Base-by-base conservation (phyloP, 1,140 invertebrate genomes). In the Lordiphosa collinella region DNA sequence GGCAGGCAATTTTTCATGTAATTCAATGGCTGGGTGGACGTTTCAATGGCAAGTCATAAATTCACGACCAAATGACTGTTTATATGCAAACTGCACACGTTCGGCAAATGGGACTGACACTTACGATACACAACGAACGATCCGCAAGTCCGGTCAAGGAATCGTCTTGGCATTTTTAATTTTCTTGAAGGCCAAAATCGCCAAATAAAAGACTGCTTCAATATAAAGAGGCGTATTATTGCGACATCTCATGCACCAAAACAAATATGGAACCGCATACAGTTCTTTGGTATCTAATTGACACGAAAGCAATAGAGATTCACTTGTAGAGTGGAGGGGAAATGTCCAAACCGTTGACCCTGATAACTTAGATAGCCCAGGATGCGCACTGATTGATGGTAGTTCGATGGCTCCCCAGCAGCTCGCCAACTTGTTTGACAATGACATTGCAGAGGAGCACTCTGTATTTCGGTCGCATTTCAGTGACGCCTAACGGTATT, bases 1-100 rank as follows among this genome's bases (percentile, higher is more conserved):
- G 56, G 41, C n/a, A 79, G 9, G 8, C 75, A 79, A 31, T n/a
- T 80, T 79, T 7, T 69, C 59, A n/a, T 80, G 65, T 6, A 73
- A 8, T 25, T 79, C 75, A 10, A 56, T 44, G 18, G 49, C 40
- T 1, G 7, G n/a, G n/a, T n/a, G 18, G 18, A 25, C n/a, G 18
- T 29, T 40, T 32, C 69, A 32, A 1, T 59, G 36, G 49, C 50
- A 73, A 7, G 61, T 47, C 38, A 58, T 40, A 38, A 70, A 62
- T 7, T 54, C 41, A 5, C 50, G 36, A 3, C 75, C 75, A 79
- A 25, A 61, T 37, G 2, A 79, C 37, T 59, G 40, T 11, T 58
- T 79, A 25, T 80, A 14, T 0, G 65, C 56, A 8, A 52, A 70
- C 7, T 74, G 54, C 0, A 50, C 34, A 0, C 64, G 55, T 22